These are phyloP conservation scores for Antheraea pernyi DNA, from an alignment of 1,140 invertebrate species.

Conservation along the genomic window DNA sequence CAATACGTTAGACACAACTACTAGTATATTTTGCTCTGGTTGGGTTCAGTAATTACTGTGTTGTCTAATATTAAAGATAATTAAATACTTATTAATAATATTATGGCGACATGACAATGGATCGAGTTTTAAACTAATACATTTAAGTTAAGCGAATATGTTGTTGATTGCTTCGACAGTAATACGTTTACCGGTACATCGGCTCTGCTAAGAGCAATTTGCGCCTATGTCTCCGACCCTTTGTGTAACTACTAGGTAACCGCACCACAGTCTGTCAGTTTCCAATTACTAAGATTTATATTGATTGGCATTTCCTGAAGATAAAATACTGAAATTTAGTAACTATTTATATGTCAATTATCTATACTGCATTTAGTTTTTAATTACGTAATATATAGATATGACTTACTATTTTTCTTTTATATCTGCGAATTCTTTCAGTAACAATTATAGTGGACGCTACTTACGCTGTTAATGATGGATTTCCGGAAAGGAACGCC, in stretches of 20 bases:
- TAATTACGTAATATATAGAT: too few relatives aligned
- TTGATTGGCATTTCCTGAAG: not conserved
- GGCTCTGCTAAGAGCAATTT: conserved; percentile 41
- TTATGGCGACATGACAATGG: not conserved
- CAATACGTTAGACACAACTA: too few relatives aligned
- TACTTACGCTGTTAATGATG: too few relatives aligned
- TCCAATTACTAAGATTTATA: not conserved
- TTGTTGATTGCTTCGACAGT: conserved; percentile 41
- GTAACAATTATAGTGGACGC: too few relatives aligned
- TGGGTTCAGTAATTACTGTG: too few relatives aligned
- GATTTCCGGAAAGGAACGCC: too few relatives aligned
- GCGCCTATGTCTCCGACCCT: conserved; percentile 30
- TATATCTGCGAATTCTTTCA: too few relatives aligned
- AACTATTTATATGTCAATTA: not conserved
- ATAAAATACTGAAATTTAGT: not conserved
- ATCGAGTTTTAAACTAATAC: conserved; percentile 41
- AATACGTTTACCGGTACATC: conserved; percentile 42
- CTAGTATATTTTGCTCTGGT: too few relatives aligned
- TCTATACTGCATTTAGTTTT: too few relatives aligned
- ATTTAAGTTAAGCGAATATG: conserved; percentile 35
- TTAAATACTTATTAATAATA: too few relatives aligned
- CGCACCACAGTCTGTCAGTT: not conserved
- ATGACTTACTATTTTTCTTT: too few relatives aligned
- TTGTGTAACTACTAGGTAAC: conserved; percentile 22
- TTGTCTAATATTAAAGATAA: too few relatives aligned